Conservation (phyloP, 2,888 invertebrate genomes). For the Scaptomyza polygonia region DNA sequence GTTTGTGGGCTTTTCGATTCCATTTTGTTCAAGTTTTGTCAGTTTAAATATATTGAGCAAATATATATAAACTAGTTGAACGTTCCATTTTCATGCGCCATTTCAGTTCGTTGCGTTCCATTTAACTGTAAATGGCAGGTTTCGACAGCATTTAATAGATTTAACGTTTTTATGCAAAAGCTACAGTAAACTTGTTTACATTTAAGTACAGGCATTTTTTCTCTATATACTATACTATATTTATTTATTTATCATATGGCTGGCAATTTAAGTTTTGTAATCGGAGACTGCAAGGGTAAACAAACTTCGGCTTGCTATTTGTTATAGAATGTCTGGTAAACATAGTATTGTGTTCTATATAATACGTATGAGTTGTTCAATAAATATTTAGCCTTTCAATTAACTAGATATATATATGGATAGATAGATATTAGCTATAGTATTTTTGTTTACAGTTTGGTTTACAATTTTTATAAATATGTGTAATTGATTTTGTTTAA, state of each 20-base stretch:
- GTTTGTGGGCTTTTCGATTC: constrained; percentile 1
- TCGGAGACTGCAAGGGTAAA: constrained; percentile 35
- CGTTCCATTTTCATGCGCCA: not conserved
- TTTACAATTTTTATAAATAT: constrained; percentile 13
- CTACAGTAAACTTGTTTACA: constrained; percentile 22
- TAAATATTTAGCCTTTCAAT: constrained; percentile 59
- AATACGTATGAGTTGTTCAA: constrained; percentile 57
- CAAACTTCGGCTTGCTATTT: constrained; percentile 24
- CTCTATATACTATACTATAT: constrained; percentile 1
- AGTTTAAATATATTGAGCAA: not conserved
- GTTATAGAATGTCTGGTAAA: constrained; percentile 3
- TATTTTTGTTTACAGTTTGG: constrained; percentile 23
- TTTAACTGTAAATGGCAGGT: constrained; percentile 3
- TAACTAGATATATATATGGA: constrained; percentile 37
- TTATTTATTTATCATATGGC: constrained; percentile 17
- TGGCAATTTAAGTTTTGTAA: constrained; percentile 1
- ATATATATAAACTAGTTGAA: not conserved
- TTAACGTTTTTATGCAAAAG: constrained; percentile 11
- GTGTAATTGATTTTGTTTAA: not conserved
- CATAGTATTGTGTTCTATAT: constrained; percentile 21
- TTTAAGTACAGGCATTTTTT: constrained; percentile 7
- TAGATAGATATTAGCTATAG: constrained; percentile 24
- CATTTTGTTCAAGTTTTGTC: not conserved
- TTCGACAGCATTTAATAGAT: constrained; percentile 1
- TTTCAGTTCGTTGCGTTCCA: not conserved